Conservation (phyloP, 92 coral and sea anemone species). For the Parazoanthus swiftii region DNA sequence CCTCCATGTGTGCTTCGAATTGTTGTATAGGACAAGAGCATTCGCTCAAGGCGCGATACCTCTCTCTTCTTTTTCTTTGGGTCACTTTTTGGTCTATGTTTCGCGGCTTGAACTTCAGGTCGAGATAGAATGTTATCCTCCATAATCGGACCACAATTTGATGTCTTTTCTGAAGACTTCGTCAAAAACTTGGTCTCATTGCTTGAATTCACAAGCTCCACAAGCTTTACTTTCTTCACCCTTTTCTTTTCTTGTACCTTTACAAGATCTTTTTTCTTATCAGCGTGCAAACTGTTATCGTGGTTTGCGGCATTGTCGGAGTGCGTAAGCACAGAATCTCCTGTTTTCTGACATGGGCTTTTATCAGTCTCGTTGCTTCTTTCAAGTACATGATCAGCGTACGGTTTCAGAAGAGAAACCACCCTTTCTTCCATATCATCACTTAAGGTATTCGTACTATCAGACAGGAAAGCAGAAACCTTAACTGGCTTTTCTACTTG, state of each 20-base stretch:
- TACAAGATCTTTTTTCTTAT: background rate
- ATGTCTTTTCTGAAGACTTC: background rate
- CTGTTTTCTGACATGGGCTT: background rate
- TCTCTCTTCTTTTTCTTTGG: background rate
- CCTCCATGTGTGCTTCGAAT: background rate
- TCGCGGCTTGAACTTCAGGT: background rate
- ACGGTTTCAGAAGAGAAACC: constrained; percentile 26
- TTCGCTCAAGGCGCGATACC: background rate
- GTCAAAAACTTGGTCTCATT: background rate
- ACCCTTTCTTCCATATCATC: background rate
- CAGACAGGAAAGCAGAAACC: constrained; percentile 9
- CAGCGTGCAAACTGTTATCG: background rate
- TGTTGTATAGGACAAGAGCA: too few species aligned
- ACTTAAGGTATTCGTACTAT: background rate
- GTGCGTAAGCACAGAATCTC: background rate
- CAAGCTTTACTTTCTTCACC: background rate
- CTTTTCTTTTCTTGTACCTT: background rate
- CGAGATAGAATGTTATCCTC: background rate
- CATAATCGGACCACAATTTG: background rate
- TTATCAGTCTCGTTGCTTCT: background rate
- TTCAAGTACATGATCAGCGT: constrained; percentile 8
- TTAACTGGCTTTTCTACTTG: background rate
- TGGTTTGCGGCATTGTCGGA: background rate
- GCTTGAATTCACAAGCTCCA: background rate
- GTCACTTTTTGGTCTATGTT: background rate